phyloP scores from a whole-genome alignment of 2,797 vertebrate species.

The Platyrinchus mystaceus region DNA sequence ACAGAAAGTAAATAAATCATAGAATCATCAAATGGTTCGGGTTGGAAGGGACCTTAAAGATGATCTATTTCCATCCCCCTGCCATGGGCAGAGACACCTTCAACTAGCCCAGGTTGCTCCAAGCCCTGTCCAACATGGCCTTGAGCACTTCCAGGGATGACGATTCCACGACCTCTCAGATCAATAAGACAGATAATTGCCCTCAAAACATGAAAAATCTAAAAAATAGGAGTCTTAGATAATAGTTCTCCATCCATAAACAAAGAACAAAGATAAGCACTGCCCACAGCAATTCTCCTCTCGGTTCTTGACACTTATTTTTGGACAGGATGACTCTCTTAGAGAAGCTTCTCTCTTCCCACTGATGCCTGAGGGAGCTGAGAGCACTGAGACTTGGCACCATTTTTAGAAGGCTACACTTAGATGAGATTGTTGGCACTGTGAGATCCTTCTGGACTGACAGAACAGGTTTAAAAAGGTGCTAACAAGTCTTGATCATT shows the following conservation, averaged over 20 bases:
- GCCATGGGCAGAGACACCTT: neutral
- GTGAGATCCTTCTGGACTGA: neutral
- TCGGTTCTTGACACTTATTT: neutral
- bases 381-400: neutral
- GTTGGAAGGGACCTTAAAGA: neutral
- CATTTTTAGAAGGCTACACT: neutral
- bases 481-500: neutral
- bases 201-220: neutral
- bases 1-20: neutral
- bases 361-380: neutral
- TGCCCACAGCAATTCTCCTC: neutral
- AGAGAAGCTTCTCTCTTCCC: neutral
- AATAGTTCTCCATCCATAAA: neutral
- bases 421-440: neutral
- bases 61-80: accelerated
- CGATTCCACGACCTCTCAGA: neutral
- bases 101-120: accelerated
- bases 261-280: neutral
- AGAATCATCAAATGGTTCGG: neutral
- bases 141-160: neutral
- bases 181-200: neutral
- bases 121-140: accelerated
- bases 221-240: neutral
- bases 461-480: neutral
- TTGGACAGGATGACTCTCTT: neutral